These are phyloP conservation scores for Diprion similis DNA, from an alignment of 1,140 invertebrate species.

Conservation along the genomic window DNA sequence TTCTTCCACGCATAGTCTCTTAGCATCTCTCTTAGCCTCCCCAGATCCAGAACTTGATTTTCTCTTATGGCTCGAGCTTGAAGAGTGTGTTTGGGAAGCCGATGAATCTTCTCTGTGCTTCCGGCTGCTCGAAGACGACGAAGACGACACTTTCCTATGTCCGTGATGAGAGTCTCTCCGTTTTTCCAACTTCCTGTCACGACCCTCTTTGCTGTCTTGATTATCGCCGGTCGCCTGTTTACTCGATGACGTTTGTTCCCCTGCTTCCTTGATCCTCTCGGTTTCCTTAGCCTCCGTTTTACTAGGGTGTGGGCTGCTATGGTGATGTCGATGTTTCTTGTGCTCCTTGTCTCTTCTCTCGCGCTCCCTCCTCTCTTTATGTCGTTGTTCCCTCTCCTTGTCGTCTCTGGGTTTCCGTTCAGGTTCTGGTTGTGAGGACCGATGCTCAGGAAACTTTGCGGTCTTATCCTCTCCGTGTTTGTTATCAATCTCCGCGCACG, in stretches of 20 bases:
- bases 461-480: slow-evolving; percentile 33
- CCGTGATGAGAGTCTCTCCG: slow-evolving; percentile 31
- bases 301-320: slow-evolving; percentile 22
- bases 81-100: slow-evolving; percentile 35
- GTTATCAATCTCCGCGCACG: neutral
- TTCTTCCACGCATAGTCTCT: slow-evolving; percentile 37
- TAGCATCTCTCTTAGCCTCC: slow-evolving; percentile 35
- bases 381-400: slow-evolving; percentile 37
- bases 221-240: slow-evolving; percentile 29
- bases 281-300: slow-evolving; percentile 28
- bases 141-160: slow-evolving; percentile 23
- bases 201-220: slow-evolving; percentile 22
- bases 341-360: slow-evolving; percentile 36
- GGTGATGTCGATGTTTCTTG: slow-evolving; percentile 38
- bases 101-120: slow-evolving; percentile 27
- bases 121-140: slow-evolving; percentile 23
- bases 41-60: slow-evolving; percentile 38
- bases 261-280: slow-evolving; percentile 18
- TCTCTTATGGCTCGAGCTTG: slow-evolving; percentile 45
- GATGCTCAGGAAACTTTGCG: slow-evolving; percentile 25
- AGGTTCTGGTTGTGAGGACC: slow-evolving; percentile 21
- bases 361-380: slow-evolving; percentile 37
- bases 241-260: slow-evolving; percentile 18
- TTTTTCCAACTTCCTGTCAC: slow-evolving; percentile 33
- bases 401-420: slow-evolving; percentile 36